Conservation (phyloP, 1,140 invertebrate species). For the Epicauta chinensis region DNA sequence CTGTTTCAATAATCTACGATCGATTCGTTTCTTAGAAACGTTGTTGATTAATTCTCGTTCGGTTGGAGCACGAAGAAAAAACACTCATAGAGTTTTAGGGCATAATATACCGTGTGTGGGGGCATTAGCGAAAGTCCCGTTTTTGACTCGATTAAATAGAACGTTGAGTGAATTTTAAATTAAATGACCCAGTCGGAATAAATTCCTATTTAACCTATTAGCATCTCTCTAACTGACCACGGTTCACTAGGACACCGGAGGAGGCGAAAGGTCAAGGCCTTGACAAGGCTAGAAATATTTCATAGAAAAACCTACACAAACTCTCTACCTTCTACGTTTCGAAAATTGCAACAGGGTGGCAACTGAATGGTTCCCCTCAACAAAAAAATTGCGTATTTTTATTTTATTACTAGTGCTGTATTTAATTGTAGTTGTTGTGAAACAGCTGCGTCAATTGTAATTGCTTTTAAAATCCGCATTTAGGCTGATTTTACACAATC, state of each 20-base stretch:
- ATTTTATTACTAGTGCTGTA: conserved; percentile 1
- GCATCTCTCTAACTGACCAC: conserved; percentile 29
- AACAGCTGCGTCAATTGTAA: too few species aligned
- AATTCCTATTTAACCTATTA: conserved; percentile 32
- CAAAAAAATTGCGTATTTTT: background rate
- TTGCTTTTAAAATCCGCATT: too few species aligned
- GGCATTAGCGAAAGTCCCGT: conserved; percentile 9
- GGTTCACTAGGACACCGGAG: conserved; percentile 26
- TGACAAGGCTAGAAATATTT: conserved; percentile 15
- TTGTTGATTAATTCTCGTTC: too few species aligned
- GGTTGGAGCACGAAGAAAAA: too few species aligned
- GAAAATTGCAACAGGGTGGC: background rate
- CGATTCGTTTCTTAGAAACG: too few species aligned
- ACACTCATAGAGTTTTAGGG: too few species aligned
- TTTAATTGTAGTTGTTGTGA: too few species aligned
- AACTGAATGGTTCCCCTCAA: background rate
- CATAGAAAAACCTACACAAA: too few species aligned
- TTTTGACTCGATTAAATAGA: conserved; percentile 18
- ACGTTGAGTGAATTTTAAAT: conserved; percentile 27
- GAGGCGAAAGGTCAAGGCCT: conserved; percentile 29
- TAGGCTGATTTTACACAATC: too few species aligned
- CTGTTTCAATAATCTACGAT: too few species aligned
- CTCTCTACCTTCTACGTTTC: background rate
- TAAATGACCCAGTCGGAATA: conserved; percentile 29
- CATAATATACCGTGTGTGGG: too few species aligned